Conservation (phyloP, 2,888 invertebrate species). For the Polylopha cassiicola region DNA sequence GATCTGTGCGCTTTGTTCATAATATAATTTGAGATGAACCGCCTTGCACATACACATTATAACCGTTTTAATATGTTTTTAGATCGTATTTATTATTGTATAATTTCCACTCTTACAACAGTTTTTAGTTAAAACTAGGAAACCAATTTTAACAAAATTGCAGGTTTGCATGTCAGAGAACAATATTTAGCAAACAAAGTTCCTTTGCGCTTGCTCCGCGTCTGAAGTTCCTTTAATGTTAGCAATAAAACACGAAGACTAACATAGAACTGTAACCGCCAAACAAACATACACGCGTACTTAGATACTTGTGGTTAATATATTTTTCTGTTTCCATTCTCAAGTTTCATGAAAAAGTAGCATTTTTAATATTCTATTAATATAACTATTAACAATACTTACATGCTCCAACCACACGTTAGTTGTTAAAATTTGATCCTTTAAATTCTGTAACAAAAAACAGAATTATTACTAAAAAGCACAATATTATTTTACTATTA, state of each 20-base stretch:
- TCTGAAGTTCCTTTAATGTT: slow-evolving; percentile 8
- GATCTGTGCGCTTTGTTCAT: no score
- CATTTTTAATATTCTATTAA: neutral
- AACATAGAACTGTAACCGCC: no score
- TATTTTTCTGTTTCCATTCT: slow-evolving; percentile 15
- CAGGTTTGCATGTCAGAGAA: slow-evolving; percentile 12
- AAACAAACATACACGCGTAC: no score
- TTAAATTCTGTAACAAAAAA: slow-evolving; percentile 87
- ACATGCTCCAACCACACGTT: slow-evolving; percentile 97
- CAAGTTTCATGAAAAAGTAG: slow-evolving; percentile 1
- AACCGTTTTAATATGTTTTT: no score
- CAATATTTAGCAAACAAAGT: slow-evolving; percentile 15
- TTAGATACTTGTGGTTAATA: no score
- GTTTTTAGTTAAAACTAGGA: no score
- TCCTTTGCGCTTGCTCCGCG: slow-evolving; percentile 6
- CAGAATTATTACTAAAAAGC: neutral
- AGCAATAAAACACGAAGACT: slow-evolving; percentile 4
- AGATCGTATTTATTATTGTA: no score
- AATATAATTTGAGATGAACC: no score
- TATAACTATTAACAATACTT: slow-evolving; percentile 63
- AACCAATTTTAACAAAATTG: slow-evolving; percentile 15
- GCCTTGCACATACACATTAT: no score
- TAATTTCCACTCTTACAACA: no score
- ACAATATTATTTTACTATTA: no score
- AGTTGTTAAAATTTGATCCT: slow-evolving; percentile 95